These are phyloP conservation scores for Pangasius larnaudii DNA, from an alignment of 2,797 vertebrate species.

Conservation along the genomic window DNA sequence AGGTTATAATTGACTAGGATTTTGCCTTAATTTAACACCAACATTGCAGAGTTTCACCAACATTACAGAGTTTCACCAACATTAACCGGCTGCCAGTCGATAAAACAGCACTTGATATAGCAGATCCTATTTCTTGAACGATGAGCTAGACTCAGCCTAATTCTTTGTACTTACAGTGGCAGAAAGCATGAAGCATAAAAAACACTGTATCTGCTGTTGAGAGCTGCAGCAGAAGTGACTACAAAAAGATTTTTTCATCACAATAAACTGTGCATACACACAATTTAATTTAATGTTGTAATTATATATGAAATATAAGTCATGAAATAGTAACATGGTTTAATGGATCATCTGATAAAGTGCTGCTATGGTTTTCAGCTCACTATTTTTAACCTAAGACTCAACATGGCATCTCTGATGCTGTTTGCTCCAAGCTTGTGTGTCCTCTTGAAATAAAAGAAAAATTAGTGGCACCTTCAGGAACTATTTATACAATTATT, in stretches of 20 bases:
- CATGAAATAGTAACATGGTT: not conserved
- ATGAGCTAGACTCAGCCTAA: not conserved
- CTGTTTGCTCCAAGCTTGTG: not conserved
- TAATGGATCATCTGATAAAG: not conserved
- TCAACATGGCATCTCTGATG: not conserved
- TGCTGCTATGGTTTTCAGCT: not conserved
- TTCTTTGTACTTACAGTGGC: not conserved
- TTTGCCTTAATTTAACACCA: not conserved
- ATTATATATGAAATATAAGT: not conserved
- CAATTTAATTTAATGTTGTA: not conserved
- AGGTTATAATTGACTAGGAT: not conserved
- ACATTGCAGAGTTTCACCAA: not conserved
- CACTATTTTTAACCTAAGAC: not conserved
- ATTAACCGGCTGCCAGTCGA: not conserved
- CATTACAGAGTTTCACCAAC: not conserved
- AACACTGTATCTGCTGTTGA: not conserved
- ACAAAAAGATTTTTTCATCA: too few species aligned
- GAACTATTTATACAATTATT: not conserved
- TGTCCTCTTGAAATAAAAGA: not conserved
- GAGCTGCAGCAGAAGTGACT: not conserved
- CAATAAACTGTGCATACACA: not conserved
- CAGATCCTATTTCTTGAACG: not conserved
- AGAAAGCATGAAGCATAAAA: not conserved
- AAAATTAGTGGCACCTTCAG: not conserved
- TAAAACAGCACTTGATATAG: not conserved